A percentile compares a stretch with the other conserved stretches of the same genome.
Evolutionary conservation across 2,113 vertebrate genomes (phyloP).

Genomic region (Phylloscopus trochilus): DNA sequence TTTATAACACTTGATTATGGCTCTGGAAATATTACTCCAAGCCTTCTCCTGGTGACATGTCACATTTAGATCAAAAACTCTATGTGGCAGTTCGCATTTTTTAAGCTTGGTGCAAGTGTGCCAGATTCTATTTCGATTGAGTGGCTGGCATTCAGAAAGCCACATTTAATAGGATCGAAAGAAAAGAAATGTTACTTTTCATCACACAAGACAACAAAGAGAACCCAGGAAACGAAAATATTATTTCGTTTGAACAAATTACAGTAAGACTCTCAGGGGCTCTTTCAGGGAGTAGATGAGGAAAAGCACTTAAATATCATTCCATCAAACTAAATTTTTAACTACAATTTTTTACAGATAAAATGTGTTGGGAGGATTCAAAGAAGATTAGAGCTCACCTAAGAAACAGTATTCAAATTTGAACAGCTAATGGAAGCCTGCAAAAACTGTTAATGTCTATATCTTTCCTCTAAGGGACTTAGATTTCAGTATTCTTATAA

Average conservation of each 20-base stretch:
- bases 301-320: slow-evolving; percentile 84
- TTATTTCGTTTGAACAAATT: slow-evolving; percentile 86
- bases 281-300: slow-evolving; percentile 77
- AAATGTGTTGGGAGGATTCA: slow-evolving; percentile 83
- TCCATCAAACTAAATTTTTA: slow-evolving; percentile 86
- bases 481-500: slow-evolving; percentile 84
- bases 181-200: slow-evolving; percentile 86
- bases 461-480: slow-evolving; percentile 79
- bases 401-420: slow-evolving; percentile 85
- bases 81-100: slow-evolving; percentile 67
- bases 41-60: slow-evolving; percentile 61
- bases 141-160: slow-evolving; percentile 70
- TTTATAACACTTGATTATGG: slow-evolving; percentile 42
- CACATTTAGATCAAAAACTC: slow-evolving; percentile 73
- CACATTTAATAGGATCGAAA: slow-evolving; percentile 78
- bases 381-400: slow-evolving; percentile 86
- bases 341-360: slow-evolving; percentile 80
- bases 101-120: slow-evolving; percentile 62
- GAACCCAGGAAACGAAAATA: slow-evolving; percentile 82
- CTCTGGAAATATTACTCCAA: slow-evolving; percentile 48
- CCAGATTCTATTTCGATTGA: slow-evolving; percentile 76
- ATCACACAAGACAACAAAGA: slow-evolving; percentile 84
- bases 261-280: slow-evolving; percentile 77
- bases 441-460: slow-evolving; percentile 82
- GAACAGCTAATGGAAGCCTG: slow-evolving; percentile 83